Conservation (phyloP, 2,797 vertebrate species). For the Geotrypetes seraphini region DNA sequence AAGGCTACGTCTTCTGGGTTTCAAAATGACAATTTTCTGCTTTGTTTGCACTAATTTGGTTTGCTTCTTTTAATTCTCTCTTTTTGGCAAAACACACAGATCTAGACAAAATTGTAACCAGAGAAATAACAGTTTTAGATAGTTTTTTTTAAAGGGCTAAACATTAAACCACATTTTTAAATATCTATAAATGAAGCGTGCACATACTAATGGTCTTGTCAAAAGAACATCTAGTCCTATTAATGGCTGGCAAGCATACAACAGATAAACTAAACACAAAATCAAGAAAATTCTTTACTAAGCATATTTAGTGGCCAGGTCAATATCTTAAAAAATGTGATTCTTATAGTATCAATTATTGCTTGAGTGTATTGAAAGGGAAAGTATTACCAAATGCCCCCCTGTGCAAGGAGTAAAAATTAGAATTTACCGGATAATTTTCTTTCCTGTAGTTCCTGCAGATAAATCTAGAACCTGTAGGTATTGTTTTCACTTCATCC, state of each 20-base stretch:
- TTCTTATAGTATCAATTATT: accelerated
- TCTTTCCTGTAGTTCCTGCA: no score
- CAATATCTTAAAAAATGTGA: background rate
- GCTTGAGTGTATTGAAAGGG: no score
- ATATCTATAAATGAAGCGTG: no score
- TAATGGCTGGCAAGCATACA: background rate
- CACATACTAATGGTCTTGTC: no score
- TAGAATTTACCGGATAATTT: no score
- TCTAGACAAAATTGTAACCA: background rate
- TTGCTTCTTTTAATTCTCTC: no score
- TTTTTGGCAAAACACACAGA: no score
- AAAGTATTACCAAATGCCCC: background rate
- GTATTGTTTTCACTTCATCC: no score
- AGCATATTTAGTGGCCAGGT: background rate
- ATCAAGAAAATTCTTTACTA: background rate
- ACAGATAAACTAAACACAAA: background rate
- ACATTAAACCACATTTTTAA: background rate
- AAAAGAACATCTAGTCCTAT: no score
- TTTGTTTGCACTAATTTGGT: no score
- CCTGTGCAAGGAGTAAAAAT: background rate
- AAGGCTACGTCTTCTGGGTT: background rate
- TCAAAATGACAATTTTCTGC: background rate
- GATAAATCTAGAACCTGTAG: no score
- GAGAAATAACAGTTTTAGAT: background rate
- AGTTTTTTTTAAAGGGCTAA: background rate